phyloP scores from a whole-genome alignment of 2,113 vertebrate species.

The Eudyptes chrysolophus region DNA sequence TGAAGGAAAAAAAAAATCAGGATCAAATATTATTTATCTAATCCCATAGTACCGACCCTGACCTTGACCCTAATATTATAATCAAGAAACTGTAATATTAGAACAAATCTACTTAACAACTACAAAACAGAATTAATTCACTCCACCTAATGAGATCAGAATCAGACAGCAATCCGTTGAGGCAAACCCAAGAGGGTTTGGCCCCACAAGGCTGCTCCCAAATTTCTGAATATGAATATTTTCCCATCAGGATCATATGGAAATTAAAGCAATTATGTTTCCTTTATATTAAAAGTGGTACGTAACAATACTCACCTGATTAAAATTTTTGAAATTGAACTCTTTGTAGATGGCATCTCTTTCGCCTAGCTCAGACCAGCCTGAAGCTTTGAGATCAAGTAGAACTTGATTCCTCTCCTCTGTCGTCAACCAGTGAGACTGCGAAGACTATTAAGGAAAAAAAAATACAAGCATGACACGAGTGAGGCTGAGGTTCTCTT shows the following conservation, averaged over 20 bases:
- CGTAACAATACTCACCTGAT: constrained; percentile 81
- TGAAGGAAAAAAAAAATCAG: neutral
- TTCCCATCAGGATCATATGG: neutral
- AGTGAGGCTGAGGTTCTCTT: neutral
- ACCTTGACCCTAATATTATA: neutral
- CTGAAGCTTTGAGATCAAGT: constrained; percentile 83
- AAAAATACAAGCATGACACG: neutral
- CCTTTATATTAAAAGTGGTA: neutral
- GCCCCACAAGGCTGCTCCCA: neutral
- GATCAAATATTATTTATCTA: neutral
- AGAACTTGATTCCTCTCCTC: constrained; percentile 86
- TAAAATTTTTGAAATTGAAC: constrained; percentile 92
- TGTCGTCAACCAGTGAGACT: constrained; percentile 82
- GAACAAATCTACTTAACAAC: neutral
- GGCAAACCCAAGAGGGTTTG: neutral
- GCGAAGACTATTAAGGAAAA: constrained; percentile 76
- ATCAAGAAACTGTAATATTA: neutral
- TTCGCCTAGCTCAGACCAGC: constrained; percentile 86
- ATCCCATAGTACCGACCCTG: neutral
- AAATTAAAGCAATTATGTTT: neutral
- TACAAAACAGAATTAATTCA: neutral
- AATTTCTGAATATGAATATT: constrained; percentile 3
- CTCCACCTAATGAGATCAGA: neutral
- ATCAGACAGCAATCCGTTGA: neutral
- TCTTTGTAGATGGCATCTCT: constrained; percentile 95